Percentiles rank a stretch among this genome's conserved stretches.
Conservation (phyloP, 2,888 invertebrate genomes). For the Troglohyphantes excavatus region DNA sequence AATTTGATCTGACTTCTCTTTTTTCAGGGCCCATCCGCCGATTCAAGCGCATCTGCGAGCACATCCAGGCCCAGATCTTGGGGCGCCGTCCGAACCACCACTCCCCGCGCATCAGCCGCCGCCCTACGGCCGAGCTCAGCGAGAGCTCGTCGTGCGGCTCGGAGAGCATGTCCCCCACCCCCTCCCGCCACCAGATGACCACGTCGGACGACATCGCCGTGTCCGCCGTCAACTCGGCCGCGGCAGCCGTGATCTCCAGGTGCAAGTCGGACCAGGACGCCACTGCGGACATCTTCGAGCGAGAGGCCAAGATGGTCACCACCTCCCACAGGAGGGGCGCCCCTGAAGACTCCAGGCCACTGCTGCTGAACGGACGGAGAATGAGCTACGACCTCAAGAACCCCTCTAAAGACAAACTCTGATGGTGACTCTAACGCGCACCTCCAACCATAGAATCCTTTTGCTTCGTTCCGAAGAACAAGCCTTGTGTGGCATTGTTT, state of each 20-base stretch:
- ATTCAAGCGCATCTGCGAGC: constrained; percentile 97
- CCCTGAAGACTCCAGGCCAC: constrained; percentile 62
- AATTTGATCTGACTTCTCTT: constrained; percentile 16
- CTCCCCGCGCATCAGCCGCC: constrained; percentile 83
- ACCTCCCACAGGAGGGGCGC: constrained; percentile 70
- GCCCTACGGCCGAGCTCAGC: constrained; percentile 86
- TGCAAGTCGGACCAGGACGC: constrained; percentile 81
- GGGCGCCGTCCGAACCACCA: constrained; percentile 82
- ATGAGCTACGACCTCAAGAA: constrained; percentile 80
- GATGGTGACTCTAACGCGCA: constrained; percentile 40
- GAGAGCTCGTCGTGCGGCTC: constrained; percentile 88
- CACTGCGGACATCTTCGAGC: constrained; percentile 79
- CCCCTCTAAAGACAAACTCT: constrained; percentile 75
- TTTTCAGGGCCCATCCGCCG: constrained; percentile 93
- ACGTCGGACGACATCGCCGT: constrained; percentile 79
- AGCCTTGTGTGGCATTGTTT: no score
- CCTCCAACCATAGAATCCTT: not conserved
- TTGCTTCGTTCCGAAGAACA: constrained; percentile 10
- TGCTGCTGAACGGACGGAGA: constrained; percentile 79
- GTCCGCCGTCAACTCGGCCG: constrained; percentile 51
- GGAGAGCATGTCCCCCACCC: constrained; percentile 84
- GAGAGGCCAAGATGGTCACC: constrained; percentile 79
- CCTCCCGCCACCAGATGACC: constrained; percentile 80
- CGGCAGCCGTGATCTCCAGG: constrained; percentile 78
- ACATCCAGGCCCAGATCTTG: constrained; percentile 93